Evolutionary conservation across 2,888 invertebrate species (phyloP).

Genomic region (Dioctria rufipes): DNA sequence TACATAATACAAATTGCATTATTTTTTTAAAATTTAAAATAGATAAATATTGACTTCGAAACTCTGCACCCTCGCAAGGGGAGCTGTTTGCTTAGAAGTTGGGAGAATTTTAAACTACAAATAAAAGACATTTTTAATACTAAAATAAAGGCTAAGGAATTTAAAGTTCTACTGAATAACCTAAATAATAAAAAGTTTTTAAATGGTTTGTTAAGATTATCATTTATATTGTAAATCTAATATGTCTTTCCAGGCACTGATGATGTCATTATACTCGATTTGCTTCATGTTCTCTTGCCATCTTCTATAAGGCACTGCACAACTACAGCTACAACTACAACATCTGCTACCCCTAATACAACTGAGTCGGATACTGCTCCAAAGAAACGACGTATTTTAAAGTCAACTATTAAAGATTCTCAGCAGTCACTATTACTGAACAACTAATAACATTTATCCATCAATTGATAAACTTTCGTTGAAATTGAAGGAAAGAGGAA

Average conservation of each 20-base stretch:
- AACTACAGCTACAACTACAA: background rate
- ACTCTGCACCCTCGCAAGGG: background rate
- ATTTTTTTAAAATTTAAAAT: background rate
- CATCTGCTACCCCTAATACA: background rate
- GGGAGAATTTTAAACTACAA: background rate
- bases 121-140: background rate
- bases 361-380: background rate
- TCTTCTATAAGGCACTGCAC: background rate
- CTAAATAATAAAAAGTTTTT: background rate
- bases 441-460: background rate
- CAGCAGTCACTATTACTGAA: background rate
- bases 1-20: background rate
- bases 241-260: background rate
- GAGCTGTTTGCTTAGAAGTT: background rate
- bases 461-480: background rate
- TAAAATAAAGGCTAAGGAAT: background rate
- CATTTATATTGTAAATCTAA: too few species aligned
- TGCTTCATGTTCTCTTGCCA: background rate
- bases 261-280: background rate
- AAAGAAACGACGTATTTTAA: background rate
- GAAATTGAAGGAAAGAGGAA: background rate
- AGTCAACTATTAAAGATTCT: background rate
- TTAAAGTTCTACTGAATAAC: background rate
- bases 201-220: background rate
- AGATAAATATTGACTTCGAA: background rate